Conservation (phyloP, 2,797 vertebrate genomes). For the Zenarchopterus dispar region DNA sequence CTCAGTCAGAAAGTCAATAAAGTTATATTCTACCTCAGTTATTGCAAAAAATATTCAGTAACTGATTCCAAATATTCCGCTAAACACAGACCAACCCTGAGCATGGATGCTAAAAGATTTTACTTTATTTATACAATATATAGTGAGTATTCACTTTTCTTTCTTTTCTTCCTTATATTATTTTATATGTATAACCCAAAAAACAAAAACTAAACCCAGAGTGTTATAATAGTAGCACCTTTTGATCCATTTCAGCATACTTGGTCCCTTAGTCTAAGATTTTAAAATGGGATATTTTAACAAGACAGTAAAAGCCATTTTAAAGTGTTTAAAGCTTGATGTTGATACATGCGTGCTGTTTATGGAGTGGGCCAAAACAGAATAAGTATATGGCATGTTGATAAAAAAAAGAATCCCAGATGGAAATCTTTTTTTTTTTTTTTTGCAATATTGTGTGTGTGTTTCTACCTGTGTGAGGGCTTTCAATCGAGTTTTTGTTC, state of each 20-base stretch:
- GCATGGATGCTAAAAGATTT: no score
- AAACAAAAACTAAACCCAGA: not conserved
- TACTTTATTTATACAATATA: no score
- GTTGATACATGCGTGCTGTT: conserved; percentile 17
- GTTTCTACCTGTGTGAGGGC: conserved; percentile 1
- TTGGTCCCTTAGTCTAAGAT: not conserved
- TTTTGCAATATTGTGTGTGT: not conserved
- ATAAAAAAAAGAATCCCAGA: conserved; percentile 23
- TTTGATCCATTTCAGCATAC: not conserved
- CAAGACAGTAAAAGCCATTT: not conserved
- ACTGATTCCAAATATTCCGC: no score
- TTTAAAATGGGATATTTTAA: conserved; percentile 3
- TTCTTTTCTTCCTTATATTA: no score
- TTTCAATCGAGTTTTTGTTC: conserved; percentile 34
- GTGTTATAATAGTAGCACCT: not conserved
- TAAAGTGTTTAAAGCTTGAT: conserved; percentile 23
- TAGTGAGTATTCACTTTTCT: no score
- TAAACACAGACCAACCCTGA: no score
- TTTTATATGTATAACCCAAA: not conserved
- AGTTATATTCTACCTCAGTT: no score
- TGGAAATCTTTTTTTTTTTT: not conserved
- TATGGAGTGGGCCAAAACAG: conserved; percentile 15
- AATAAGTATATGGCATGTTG: conserved; percentile 23
- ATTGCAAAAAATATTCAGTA: no score
- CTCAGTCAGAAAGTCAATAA: no score